phyloP scores from a whole-genome alignment of 2,113 vertebrate genomes.

The Seriola quinqueradiata region DNA sequence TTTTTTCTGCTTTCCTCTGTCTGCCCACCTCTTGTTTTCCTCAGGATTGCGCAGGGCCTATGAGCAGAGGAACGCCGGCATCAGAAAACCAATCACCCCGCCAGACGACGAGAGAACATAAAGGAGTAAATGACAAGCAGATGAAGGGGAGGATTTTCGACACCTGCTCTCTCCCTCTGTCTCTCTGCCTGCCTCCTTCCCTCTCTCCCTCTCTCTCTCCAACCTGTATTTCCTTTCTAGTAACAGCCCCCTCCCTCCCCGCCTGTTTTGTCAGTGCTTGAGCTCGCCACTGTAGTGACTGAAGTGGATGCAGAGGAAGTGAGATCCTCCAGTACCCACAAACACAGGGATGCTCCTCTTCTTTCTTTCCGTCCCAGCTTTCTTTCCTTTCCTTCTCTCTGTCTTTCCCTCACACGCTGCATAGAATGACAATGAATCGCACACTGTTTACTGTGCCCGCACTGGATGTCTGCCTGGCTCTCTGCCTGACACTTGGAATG shows the following conservation, averaged over 20 bases:
- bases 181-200: constrained; percentile 35
- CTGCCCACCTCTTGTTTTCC: constrained; percentile 45
- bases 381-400: constrained; percentile 37
- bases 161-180: constrained; percentile 78
- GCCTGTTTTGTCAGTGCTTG: constrained; percentile 46
- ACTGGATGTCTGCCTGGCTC: constrained; percentile 66
- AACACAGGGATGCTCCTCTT: constrained; percentile 53
- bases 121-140: constrained; percentile 79
- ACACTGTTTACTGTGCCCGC: constrained; percentile 48
- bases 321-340: constrained; percentile 58
- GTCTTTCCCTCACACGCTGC: constrained; percentile 50
- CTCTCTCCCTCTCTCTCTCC: constrained; percentile 7
- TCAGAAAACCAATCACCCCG: constrained; percentile 72
- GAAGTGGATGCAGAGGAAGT: constrained; percentile 56
- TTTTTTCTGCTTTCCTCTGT: constrained; percentile 43
- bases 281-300: constrained; percentile 47
- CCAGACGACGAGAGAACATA: constrained; percentile 65
- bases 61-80: constrained; percentile 45
- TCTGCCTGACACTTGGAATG: constrained; percentile 67
- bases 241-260: constrained; percentile 35
- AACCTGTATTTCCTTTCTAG: constrained; percentile 68
- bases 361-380: constrained; percentile 26
- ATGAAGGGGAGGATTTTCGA: constrained; percentile 77
- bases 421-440: constrained; percentile 77
- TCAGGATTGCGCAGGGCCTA: constrained; percentile 46